Evolutionary conservation across 1,140 invertebrate genomes (phyloP), one percentile per base, ranked within the genome.

Genomic region (Cephus cinctus): DNA sequence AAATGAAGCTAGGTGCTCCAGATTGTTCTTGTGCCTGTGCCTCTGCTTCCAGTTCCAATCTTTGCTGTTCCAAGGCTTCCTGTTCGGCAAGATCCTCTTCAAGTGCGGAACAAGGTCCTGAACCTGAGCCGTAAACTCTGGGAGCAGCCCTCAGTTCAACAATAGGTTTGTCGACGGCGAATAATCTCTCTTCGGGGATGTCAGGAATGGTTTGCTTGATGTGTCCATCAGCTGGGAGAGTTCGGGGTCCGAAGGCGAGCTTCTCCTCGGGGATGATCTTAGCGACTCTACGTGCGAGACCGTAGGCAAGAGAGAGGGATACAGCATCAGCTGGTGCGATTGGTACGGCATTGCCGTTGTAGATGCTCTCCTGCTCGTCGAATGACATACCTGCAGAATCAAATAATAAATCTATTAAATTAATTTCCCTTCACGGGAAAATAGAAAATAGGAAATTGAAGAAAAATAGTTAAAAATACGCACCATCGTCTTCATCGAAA

Each of bases 131-230:
- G 8, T 2, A 8, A 11, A 4, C 14, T 15, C 18, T 14, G 46
- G 52, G 27, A 6, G 38, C 11, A 11, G 63, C 50, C 51, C 70
- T 71, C 2, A 76, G 49, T 16, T 75, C 73, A 11, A 78, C 65
- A 3, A 78, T 62, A 5, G 75, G 68, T 23, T 59, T 73, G 22
- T 78, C 73, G 4, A 75, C 56, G 32, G 59, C 65, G n/a, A 63
- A 60, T 0, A 78, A 60, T 52, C 71, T 75, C 36, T 78, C 77
- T 41, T 78, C 77, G 9, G 73, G 63, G 18, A 78, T 56, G 4
- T 75, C 67, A 2, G 47, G 50, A 4, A 60, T 50, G 4, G 47
- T 55, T 0, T 66, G 61, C 3, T 58, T 57, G 2, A 18, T 14
- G 8, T 22, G 15, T 47, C 49, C 59, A 19, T 78, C 69, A 3